These are phyloP conservation scores for Subacronicta megacephala DNA, from an alignment of 2,888 invertebrate genomes.

Conservation along the genomic window DNA sequence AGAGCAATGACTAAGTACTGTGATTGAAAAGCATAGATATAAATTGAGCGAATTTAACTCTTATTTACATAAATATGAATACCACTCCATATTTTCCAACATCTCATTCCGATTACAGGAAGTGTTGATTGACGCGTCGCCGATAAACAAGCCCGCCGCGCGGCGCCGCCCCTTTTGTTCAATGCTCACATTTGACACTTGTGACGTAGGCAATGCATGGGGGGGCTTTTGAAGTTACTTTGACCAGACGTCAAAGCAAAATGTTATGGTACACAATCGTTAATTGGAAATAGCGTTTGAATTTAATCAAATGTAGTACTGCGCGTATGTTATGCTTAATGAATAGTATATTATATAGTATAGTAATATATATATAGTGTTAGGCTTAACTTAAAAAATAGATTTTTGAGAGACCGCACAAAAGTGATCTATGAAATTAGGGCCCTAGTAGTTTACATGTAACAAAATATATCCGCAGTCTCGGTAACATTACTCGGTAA, in stretches of 20 bases:
- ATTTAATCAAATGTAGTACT: slow-evolving; percentile 2
- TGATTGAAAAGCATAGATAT: no score
- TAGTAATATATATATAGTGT: no score
- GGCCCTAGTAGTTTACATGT: no score
- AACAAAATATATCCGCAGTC: no score
- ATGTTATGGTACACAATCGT: slow-evolving; percentile 35
- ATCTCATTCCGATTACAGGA: slow-evolving; percentile 60
- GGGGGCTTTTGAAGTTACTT: slow-evolving; percentile 26
- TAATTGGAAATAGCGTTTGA: slow-evolving; percentile 30
- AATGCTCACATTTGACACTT: slow-evolving; percentile 49
- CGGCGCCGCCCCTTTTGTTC: slow-evolving; percentile 66
- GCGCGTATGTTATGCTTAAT: no score
- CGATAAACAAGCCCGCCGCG: slow-evolving; percentile 73
- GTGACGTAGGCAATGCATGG: slow-evolving; percentile 31
- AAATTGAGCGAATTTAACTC: neutral
- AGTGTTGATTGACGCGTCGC: slow-evolving; percentile 73
- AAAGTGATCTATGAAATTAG: no score
- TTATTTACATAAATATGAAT: neutral
- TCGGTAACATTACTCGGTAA: no score
- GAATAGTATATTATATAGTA: no score
- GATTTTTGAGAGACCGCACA: no score
- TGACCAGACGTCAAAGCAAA: slow-evolving; percentile 32
- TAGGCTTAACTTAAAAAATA: no score
- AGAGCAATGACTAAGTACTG: no score
- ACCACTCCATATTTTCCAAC: slow-evolving; percentile 26